phyloP scores from a whole-genome alignment of 1,140 invertebrate genomes.

The Brachionus angularis region DNA sequence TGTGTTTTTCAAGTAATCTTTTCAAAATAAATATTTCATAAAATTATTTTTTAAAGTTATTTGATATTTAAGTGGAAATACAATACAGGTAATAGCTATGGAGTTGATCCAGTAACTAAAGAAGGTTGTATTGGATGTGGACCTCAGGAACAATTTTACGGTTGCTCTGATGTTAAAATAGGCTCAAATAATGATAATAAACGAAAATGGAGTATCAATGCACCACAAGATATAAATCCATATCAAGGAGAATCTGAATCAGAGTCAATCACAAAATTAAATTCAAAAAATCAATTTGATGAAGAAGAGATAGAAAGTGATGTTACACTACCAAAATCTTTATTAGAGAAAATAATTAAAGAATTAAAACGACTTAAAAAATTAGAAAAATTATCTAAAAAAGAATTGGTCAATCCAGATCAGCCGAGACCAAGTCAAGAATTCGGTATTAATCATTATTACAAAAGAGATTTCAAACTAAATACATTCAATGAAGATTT shows the following conservation, averaged over 20 bases:
- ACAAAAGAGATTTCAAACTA: too few species aligned
- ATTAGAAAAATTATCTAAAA: neutral
- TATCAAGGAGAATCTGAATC: too few species aligned
- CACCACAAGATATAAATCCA: too few species aligned
- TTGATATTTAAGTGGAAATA: constrained; percentile 70
- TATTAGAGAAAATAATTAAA: too few species aligned
- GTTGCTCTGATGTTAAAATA: constrained; percentile 7
- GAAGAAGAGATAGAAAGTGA: too few species aligned
- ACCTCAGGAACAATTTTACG: constrained; percentile 13
- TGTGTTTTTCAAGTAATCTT: constrained; percentile 66
- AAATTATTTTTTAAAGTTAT: too few species aligned
- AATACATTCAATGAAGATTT: too few species aligned
- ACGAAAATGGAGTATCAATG: too few species aligned
- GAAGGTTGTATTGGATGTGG: neutral
- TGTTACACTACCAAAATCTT: neutral
- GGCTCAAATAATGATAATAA: too few species aligned
- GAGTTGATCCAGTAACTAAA: neutral
- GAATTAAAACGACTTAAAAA: neutral
- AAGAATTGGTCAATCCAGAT: neutral
- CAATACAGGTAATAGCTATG: constrained; percentile 47
- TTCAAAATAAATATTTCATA: neutral
- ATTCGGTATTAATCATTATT: too few species aligned
- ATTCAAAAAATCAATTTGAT: too few species aligned
- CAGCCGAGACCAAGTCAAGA: neutral
- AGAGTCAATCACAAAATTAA: too few species aligned